These are phyloP conservation scores for Himalopsyche anomala DNA, from an alignment of 2,888 invertebrate species.

Conservation along the genomic window DNA sequence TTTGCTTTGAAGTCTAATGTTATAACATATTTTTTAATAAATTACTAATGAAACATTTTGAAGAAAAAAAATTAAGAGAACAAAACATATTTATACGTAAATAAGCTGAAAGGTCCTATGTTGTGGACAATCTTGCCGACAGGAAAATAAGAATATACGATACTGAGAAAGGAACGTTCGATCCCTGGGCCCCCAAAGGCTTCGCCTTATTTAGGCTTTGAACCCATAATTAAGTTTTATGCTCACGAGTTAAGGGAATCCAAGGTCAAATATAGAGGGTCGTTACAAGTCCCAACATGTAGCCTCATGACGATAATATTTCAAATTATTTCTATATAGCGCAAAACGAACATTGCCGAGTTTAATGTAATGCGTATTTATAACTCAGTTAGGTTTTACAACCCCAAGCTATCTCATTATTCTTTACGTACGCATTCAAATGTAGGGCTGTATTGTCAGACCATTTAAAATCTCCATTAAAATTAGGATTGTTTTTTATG, in stretches of 20 bases:
- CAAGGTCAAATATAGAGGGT: constrained; percentile 56
- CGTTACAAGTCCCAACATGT: constrained; percentile 48
- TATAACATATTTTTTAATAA: too few species aligned
- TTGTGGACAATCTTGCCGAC: neutral
- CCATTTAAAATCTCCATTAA: constrained; percentile 34
- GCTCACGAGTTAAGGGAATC: constrained; percentile 56
- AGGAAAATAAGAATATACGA: constrained; percentile 28
- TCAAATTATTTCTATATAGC: constrained; percentile 54
- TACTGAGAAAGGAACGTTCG: constrained; percentile 51
- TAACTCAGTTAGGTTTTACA: constrained; percentile 42
- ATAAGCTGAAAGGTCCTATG: neutral
- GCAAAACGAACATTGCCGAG: constrained; percentile 26
- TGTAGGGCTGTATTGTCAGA: constrained; percentile 31
- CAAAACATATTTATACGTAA: too few species aligned
- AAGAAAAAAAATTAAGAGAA: too few species aligned
- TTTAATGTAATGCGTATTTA: constrained; percentile 43
- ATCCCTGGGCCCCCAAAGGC: constrained; percentile 55
- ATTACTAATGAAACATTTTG: too few species aligned
- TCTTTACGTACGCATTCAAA: constrained; percentile 25
- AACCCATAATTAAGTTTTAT: constrained; percentile 60
- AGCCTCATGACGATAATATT: constrained; percentile 51
- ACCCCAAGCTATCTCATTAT: constrained; percentile 20
- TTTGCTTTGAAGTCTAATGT: too few species aligned
- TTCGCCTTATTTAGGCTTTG: constrained; percentile 49
- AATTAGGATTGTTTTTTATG: constrained; percentile 30